Evolutionary conservation across 2,113 vertebrate genomes (phyloP), one percentile per base, ranked within the genome.

Genomic region (Gallinago undulata): DNA sequence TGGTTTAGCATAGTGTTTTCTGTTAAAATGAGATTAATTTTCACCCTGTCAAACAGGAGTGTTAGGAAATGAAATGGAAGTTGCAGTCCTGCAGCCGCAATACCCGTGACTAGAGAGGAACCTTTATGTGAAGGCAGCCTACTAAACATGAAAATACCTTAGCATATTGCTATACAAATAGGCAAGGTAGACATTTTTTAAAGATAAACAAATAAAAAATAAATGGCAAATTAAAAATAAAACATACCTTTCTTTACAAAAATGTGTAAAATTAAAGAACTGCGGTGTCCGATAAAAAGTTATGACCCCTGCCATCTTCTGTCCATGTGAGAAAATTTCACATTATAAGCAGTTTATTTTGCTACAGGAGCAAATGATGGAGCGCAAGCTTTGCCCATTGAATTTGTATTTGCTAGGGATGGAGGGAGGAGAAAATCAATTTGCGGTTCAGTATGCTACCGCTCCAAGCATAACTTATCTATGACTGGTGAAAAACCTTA

Each of bases 351-450:
- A 83, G 59, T 84, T 95, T 48, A 18, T 69, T 77, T 63, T 24
- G 10, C 84, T 70, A 11, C 72, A 24, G 83, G 51, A 94, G 64
- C 66, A 60, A 96, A 68, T 48, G 31, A 41, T 33, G 33, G 57
- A 92, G 35, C 2, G 4, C 43, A 33, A 64, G 89, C 89, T 85
- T 78, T 94, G 39, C 47, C 30, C 67, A 53, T n/a, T 67, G 59
- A 85, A 62, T 94, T 93, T 97, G 87, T 66, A 83, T 90, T 97
- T 91, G 60, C 82, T 68, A 45, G 70, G 48, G 72, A 70, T 35
- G 55, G 76, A 96, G 94, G 67, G 90, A 92, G 67, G 88, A 87
- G 95, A 93, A 95, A 98, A 97, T 98, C 97, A 79, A 98, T 98
- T 45, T 76, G 45, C 59, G 63, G 87, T 82, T 95, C 85, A 19